A percentile compares a stretch with the other conserved stretches of the same genome.
Evolutionary conservation across 2,113 vertebrate species (phyloP).

Genomic region (Hippopotamus amphibius): DNA sequence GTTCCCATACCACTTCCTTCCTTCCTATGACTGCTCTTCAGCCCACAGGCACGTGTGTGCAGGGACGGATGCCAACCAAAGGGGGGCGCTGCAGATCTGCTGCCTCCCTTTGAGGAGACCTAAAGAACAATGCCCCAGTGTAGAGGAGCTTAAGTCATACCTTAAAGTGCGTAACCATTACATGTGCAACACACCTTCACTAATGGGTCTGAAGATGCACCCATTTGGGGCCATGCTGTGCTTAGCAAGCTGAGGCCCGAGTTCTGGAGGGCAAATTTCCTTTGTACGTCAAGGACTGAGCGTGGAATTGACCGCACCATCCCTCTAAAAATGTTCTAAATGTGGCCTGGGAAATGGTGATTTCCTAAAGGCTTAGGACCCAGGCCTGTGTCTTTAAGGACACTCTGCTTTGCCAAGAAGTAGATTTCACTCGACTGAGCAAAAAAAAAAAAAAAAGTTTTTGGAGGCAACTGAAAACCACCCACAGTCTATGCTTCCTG

Average conservation of each 20-base stretch:
- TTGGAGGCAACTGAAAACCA: constrained; percentile 6
- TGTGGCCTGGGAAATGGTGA: not conserved
- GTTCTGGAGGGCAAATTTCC: not conserved
- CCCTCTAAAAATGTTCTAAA: not conserved
- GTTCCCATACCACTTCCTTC: not conserved
- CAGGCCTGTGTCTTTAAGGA: not conserved
- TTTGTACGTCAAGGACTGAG: not conserved
- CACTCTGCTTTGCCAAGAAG: constrained; percentile 6
- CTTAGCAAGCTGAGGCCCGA: not conserved
- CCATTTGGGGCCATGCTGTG: not conserved
- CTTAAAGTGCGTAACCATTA: not conserved
- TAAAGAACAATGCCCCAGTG: not conserved
- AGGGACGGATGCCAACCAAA: not conserved
- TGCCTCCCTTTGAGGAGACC: not conserved
- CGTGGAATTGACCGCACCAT: not conserved
- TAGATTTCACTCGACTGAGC: not conserved
- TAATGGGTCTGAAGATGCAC: not conserved
- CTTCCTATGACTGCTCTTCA: not conserved
- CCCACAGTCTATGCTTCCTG: not conserved
- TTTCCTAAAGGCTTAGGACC: not conserved
- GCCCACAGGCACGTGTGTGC: not conserved
- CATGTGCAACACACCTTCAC: not conserved
- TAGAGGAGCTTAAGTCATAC: not conserved
- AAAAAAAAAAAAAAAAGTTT: not conserved
- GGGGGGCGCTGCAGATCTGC: not conserved